Percentiles rank a stretch among this genome's conserved stretches.
Conservation (phyloP, 2,888 invertebrate species). For the Augochlorella aurata region DNA sequence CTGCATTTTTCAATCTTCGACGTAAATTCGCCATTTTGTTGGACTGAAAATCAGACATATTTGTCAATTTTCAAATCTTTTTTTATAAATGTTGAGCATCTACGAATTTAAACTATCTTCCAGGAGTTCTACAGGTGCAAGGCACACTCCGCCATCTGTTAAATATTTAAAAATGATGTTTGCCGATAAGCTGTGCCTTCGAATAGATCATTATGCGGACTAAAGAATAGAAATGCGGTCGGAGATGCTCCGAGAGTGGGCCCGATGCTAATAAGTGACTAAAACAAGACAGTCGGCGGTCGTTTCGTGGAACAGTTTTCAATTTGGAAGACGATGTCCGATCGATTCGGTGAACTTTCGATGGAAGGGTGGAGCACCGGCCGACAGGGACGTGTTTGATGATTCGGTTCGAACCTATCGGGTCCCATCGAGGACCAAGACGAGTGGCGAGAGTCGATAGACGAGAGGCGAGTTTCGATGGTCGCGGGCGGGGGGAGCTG, state of each 20-base stretch:
- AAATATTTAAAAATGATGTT: no score
- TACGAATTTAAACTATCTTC: no score
- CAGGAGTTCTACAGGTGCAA: no score
- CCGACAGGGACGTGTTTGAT: slow-evolving; percentile 32
- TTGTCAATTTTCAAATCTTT: no score
- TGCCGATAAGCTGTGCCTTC: no score
- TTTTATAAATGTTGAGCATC: no score
- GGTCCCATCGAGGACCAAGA: slow-evolving; percentile 32
- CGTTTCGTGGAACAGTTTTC: neutral
- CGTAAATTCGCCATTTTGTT: no score
- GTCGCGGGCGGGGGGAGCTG: neutral
- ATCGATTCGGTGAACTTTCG: slow-evolving; percentile 9
- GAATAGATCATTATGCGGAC: no score
- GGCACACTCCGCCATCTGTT: no score
- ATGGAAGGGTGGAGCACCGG: slow-evolving; percentile 10
- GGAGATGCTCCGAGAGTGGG: neutral
- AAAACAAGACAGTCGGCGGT: neutral
- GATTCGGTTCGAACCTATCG: slow-evolving; percentile 50
- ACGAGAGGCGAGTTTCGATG: slow-evolving; percentile 10
- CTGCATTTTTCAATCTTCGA: no score
- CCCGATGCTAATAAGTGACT: neutral
- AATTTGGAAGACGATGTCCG: neutral
- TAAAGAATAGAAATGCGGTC: neutral
- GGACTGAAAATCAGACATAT: no score
- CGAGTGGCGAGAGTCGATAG: slow-evolving; percentile 7